Evolutionary conservation across 1,140 invertebrate species (phyloP), one percentile per base, ranked within the genome.

Genomic region (Dinoponera quadriceps): DNA sequence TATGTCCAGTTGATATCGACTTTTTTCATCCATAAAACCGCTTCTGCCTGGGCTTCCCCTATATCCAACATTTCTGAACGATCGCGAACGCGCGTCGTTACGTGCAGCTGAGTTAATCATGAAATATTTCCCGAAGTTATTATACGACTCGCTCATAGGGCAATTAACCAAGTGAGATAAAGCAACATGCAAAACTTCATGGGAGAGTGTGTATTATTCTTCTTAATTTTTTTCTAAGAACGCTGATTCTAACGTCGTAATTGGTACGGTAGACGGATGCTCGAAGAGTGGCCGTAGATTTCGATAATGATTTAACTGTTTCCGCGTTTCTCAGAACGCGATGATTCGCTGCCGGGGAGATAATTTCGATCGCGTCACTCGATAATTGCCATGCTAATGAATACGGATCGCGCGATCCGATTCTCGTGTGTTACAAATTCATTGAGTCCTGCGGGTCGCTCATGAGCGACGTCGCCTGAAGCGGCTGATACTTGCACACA

Each of bases 321-420:
- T 82, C 78, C 59, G 68, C 57, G 27, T 20, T 81, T 81, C 29
- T 20, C 20, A 59, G 68, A 74, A 82, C n/a, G 48, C 16, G 78
- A 82, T 82, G 71, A 82, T 49, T 72, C 69, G 57, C n/a, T n/a
- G 16, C 27, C n/a, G 38, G 18, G 63, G 54, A 55, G 38, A 54
- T 68, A 78, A 1, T 48, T 59, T 73, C 68, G 65, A 48, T 74
- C n/a, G 38, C 72, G 38, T 82, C 38, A 60, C n/a, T 73, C 29
- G 20, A 62, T 82, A 60, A 82, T 73, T 29, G 25, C n/a, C n/a
- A 22, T 20, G 48, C 38, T 82, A 27, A 44, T 54, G 49, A 7
- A 29, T 11, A 22, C n/a, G 16, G 13, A 59, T 29, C 33, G 49
- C 25, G 33, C 57, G 48, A 71, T 20, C 33, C 20, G 16, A 25